Conservation (phyloP, 2,888 invertebrate genomes). For the Plusia festucae region DNA sequence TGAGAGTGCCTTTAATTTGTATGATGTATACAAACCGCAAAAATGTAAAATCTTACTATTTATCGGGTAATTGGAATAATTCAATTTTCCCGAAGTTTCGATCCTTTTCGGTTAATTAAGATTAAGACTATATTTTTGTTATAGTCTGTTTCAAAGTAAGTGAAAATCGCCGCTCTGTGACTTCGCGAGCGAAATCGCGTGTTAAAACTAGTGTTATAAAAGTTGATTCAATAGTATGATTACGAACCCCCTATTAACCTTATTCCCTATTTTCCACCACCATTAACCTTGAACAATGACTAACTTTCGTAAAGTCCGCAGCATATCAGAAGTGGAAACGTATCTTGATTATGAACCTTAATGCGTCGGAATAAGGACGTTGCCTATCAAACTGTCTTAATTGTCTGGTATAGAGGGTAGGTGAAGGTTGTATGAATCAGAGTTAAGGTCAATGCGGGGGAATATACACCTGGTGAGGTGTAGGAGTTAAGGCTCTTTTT, state of each 20-base stretch:
- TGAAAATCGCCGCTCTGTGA: too few species aligned
- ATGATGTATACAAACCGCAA: too few species aligned
- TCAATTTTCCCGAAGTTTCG: too few species aligned
- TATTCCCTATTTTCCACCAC: background rate
- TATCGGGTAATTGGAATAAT: too few species aligned
- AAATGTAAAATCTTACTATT: too few species aligned
- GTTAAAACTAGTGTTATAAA: background rate
- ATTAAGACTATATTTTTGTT: too few species aligned
- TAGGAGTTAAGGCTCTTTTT: background rate
- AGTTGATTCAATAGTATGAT: conserved; percentile 2
- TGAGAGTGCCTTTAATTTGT: too few species aligned
- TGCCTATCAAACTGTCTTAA: background rate
- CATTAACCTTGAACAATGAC: background rate
- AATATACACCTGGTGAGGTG: background rate
- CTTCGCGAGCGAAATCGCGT: background rate
- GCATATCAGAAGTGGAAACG: background rate
- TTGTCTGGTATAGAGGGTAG: background rate
- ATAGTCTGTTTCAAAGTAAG: too few species aligned
- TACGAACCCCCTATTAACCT: background rate
- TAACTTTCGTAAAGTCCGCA: background rate
- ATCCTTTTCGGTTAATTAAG: too few species aligned
- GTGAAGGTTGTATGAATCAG: conserved; percentile 1
- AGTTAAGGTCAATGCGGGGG: background rate
- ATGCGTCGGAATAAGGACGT: background rate
- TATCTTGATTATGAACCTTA: background rate